Conservation (phyloP, 2,888 invertebrate genomes). For the Nemotelus nigrinus region DNA sequence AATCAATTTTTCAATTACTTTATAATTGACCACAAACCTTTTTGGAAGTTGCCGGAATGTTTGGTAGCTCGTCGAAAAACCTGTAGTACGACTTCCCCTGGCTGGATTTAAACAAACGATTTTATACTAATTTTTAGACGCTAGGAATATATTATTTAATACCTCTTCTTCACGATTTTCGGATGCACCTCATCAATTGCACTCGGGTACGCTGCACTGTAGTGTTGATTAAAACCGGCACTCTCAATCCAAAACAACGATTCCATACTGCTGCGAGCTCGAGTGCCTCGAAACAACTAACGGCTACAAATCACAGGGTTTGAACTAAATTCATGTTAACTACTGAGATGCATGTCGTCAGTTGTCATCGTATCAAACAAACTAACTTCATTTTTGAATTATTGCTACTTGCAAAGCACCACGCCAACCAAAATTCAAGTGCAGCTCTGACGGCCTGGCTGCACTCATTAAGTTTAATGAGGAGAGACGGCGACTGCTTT, state of each 20-base stretch:
- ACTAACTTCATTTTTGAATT: too few species aligned
- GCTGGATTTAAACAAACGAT: constrained; percentile 1
- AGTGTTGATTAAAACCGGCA: constrained; percentile 31
- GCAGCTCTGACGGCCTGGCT: too few species aligned
- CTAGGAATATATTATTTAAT: neutral
- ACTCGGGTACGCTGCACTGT: constrained; percentile 14
- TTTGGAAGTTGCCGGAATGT: constrained; percentile 5
- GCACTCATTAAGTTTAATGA: too few species aligned
- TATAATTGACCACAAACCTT: neutral
- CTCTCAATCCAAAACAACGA: constrained; percentile 16
- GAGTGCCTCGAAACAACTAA: neutral
- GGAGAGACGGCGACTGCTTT: too few species aligned
- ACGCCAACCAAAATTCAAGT: too few species aligned
- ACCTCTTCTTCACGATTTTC: constrained; percentile 20
- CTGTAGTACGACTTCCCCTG: neutral
- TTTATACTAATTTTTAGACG: neutral
- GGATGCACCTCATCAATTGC: neutral
- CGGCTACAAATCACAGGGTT: neutral
- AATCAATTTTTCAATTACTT: neutral
- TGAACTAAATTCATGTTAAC: too few species aligned
- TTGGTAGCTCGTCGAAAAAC: neutral
- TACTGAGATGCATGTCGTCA: too few species aligned
- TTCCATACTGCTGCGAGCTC: constrained; percentile 21
- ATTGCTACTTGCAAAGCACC: too few species aligned
- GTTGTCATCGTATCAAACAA: too few species aligned